Base-by-base conservation (phyloP, 1,140 invertebrate species). In the Papilio helenus region DNA sequence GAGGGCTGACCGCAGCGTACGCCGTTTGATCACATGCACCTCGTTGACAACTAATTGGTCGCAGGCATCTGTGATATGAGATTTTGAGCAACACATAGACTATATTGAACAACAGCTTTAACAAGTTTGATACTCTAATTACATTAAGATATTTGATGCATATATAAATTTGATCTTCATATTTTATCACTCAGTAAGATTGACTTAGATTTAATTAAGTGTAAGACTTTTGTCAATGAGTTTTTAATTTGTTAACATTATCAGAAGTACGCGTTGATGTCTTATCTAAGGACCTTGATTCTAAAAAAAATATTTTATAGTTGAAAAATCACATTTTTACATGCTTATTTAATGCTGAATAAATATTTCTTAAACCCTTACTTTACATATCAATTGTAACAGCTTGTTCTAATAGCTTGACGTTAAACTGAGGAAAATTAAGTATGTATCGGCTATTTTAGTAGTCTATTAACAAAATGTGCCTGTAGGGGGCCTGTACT, bases 401-500 rank as follows among this genome's bases (percentile, higher is more conserved):
- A 18, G 14, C 46, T 49, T 16, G 16, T 49, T 3, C 18, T 49
- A 49, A 16, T 49, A 49, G 46, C 46, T 49, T 18, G 16, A 49
- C 44, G 20, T 20, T 26, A 29, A 23, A 23, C 3, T 14, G 39
- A 20, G 7, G 18, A 29, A 44, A 46, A 72, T 39, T 26, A 74
- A 49, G 46, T 74, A 76, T 51, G 44, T 76, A 77, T 49, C 73
- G 76, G 77, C 79, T 79, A 79, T 81, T 77, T 80, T 79, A 76
- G 81, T 84, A 86, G 87, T 90, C 89, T 91, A 91, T 92, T 91
- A 92, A 88, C 87, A 84, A 85, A 87, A 90, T 90, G 87, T 89
- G 86, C 86, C 86, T 89, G 89, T 87, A 88, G 80, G 85, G 83
- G 82, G 83, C 82, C 87, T 88, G 88, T 89, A 86, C 86, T 84